phyloP scores from a whole-genome alignment of 1,140 invertebrate species.

The Delia radicum region DNA sequence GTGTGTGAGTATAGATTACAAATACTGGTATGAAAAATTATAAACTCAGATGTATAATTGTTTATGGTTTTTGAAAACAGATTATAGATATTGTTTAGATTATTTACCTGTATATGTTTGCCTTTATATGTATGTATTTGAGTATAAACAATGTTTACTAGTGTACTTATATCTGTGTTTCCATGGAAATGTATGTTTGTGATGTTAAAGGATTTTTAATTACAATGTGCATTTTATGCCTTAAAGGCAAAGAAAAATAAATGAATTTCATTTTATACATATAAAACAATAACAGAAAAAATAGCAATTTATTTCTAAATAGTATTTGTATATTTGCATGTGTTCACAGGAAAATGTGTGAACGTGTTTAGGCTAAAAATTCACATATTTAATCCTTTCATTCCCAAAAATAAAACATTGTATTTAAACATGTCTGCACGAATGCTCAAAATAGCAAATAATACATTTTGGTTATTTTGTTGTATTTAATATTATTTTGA shows the following conservation, averaged over 20 bases:
- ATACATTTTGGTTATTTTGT: neutral
- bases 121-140: neutral
- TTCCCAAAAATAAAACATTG: neutral
- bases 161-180: neutral
- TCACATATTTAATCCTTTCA: neutral
- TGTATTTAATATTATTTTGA: constrained; percentile 9
- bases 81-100: constrained; percentile 4
- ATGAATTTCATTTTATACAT: constrained; percentile 8
- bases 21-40: neutral
- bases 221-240: constrained; percentile 23
- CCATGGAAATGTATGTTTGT: neutral
- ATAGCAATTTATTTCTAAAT: neutral
- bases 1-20: neutral
- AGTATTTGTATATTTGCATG: neutral
- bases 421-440: neutral
- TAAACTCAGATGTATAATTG: no score
- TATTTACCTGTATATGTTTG: neutral
- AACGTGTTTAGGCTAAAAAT: constrained; percentile 1
- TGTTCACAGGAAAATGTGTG: neutral
- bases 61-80: constrained; percentile 3
- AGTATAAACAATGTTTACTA: neutral
- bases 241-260: constrained; percentile 21
- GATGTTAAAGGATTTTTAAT: constrained; percentile 24
- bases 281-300: no score
- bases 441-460: constrained; percentile 3